These are phyloP conservation scores for Scolanthus callimorphus DNA, from an alignment of 92 coral and sea anemone genomes.

Conservation along the genomic window DNA sequence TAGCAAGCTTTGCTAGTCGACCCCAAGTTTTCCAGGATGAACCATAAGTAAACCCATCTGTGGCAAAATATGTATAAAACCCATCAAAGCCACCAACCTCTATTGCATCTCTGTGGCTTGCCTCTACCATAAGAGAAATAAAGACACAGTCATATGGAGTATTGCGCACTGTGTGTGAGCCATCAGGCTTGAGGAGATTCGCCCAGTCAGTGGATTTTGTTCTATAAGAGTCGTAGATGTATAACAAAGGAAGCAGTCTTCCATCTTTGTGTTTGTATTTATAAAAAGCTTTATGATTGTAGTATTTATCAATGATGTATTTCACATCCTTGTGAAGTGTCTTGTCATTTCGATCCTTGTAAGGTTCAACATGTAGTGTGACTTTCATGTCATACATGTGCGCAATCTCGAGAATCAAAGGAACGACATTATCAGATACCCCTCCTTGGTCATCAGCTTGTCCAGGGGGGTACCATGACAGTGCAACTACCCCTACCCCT, in stretches of 20 bases:
- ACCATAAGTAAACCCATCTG: slow-evolving; percentile 84
- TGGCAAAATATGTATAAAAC: slow-evolving; percentile 94
- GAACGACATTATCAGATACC: slow-evolving; percentile 63
- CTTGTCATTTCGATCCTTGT: slow-evolving; percentile 71
- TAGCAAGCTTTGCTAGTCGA: slow-evolving; percentile 63
- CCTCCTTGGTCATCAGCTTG: slow-evolving; percentile 88
- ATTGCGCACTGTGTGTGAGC: slow-evolving; percentile 79
- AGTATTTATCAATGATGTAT: slow-evolving; percentile 65
- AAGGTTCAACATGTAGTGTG: slow-evolving; percentile 88
- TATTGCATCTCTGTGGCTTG: slow-evolving; percentile 58
- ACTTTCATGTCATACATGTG: slow-evolving; percentile 63
- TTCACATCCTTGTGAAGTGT: slow-evolving; percentile 78
- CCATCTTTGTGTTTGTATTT: slow-evolving; percentile 64
- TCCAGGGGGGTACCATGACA: slow-evolving; percentile 93
- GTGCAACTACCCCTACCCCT: slow-evolving; percentile 86
- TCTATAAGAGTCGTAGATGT: slow-evolving; percentile 90
- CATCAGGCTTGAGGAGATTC: slow-evolving; percentile 58
- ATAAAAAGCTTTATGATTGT: slow-evolving; percentile 80
- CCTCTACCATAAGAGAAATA: slow-evolving; percentile 83
- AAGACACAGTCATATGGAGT: slow-evolving; percentile 90
- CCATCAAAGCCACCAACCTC: slow-evolving; percentile 97
- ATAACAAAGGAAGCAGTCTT: slow-evolving; percentile 65
- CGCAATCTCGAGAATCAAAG: slow-evolving; percentile 65
- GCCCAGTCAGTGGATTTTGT: slow-evolving; percentile 88
- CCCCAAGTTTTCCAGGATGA: slow-evolving; percentile 86